Base-by-base conservation (phyloP, 2,797 vertebrate genomes). In the Sylvia borin region DNA sequence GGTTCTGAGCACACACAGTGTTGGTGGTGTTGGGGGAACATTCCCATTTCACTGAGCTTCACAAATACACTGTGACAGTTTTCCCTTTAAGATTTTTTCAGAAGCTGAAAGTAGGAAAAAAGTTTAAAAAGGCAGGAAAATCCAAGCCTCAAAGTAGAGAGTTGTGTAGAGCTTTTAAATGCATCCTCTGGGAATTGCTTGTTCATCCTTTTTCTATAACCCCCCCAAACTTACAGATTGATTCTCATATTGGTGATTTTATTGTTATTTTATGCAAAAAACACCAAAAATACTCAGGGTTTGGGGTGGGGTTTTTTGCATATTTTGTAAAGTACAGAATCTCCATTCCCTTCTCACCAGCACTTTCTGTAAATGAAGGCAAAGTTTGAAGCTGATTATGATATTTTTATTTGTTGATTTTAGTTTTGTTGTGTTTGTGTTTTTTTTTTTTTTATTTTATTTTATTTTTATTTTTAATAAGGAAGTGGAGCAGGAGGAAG, bases 401-500 rank as follows among this genome's bases (percentile, higher is more conserved):
- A 58, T 66, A 54, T 19, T 42, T 9, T 5, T 38, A 31, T 20
- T 61, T 53, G 6, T 61, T 70, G 16, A 25, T 60, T 78, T 76
- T 9, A 15, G 24, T 15, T 7, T 9, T 5, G n/a, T n/a, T n/a
- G n/a, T n/a, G n/a, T n/a, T n/a, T n/a, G n/a, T n/a, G n/a, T n/a
- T n/a, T n/a, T n/a, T n/a, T n/a, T n/a, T n/a, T n/a, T n/a, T n/a
- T n/a, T n/a, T n/a, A n/a, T n/a, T n/a, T n/a, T n/a, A n/a, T n/a
- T n/a, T n/a, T n/a, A n/a, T n/a, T 4, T 4, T 9, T 54, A 36
- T 48, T 34, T 21, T 62, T 5, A 62, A 29, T 31, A 22, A 48
- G 3, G 2, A 3, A 3, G 4, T 61, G n/a, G 18, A 90, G 6
- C 18, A 6, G 20, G 21, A 15, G 14, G 3, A 2, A 32, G 50